Base-by-base conservation (phyloP, 2,888 invertebrate species). In the Synanthedon myopaeformis region DNA sequence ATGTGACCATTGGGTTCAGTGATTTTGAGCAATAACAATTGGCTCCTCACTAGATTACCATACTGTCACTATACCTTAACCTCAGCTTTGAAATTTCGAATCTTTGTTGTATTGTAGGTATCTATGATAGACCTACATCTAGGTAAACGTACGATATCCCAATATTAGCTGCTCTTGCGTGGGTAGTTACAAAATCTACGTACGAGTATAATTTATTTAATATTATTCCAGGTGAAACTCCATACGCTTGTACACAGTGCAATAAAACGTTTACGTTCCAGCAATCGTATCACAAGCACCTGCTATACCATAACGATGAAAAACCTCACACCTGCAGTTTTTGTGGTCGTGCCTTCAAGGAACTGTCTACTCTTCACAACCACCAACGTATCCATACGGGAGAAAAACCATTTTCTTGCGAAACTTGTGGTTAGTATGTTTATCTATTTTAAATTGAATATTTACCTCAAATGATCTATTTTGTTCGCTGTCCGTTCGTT, bases 241-340 rank as follows among this genome's bases (percentile, higher is more conserved):
- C 96, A 0, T 96, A 96, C 70, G 92, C 92, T 19, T 96, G 96
- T 69, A 88, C 89, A 51, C 91, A 93, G 62, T 96, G 96, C 72
- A 92, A 92, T 60, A 94, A 95, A 74, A 93, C 93, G 11, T 96
- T 96, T 77, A 95, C 95, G 52, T 96, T 96, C 81, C 96, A 96
- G 81, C 96, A 96, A 68, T 95, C 95, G 0, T 95, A 94, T 76
- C 95, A 95, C 75, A 96, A 96, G 72, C 96, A 96, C 79, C 90
- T 95, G 69, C 85, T 95, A 52, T 96, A 96, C 71, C 96, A 96
- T 72, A 94, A 93, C 57, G 93, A 94, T 66, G 95, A 95, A 64
- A 95, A 95, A 67, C 95, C 95, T 0, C 91, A 92, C 62, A 89
- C 90, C 2, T 95, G 95, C 66, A 83, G 74, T 52, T 92, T 92